Evolutionary conservation across 1,140 invertebrate species (phyloP).

Genomic region (Drosophila kurseongensis): DNA sequence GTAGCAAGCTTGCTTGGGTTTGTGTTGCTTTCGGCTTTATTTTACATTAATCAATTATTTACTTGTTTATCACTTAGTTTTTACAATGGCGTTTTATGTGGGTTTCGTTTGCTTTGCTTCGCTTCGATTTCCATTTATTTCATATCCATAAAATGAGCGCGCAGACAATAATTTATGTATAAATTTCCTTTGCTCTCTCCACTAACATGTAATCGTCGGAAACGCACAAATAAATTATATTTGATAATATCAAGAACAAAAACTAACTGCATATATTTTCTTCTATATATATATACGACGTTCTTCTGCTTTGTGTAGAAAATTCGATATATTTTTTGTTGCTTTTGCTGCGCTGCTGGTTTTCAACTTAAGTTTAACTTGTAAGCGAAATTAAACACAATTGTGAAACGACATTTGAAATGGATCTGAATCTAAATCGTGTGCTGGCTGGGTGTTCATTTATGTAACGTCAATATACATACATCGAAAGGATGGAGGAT

Average conservation of each 20-base stretch:
- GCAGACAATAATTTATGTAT: constrained; percentile 55
- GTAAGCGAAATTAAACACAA: constrained; percentile 65
- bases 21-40: constrained; percentile 69
- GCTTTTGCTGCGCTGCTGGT: constrained; percentile 34
- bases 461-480: constrained; percentile 51
- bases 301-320: constrained; percentile 21
- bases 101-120: constrained; percentile 44
- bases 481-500: constrained; percentile 40
- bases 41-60: constrained; percentile 75
- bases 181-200: constrained; percentile 21
- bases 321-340: constrained; percentile 33
- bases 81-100: constrained; percentile 82
- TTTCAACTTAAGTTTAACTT: constrained; percentile 75
- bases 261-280: constrained; percentile 65
- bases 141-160: constrained; percentile 63
- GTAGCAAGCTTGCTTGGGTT: constrained; percentile 54
- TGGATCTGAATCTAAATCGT: constrained; percentile 21
- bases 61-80: constrained; percentile 81
- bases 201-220: constrained; percentile 40
- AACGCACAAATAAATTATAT: constrained; percentile 70
- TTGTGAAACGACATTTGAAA: constrained; percentile 65
- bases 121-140: constrained; percentile 15
- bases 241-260: constrained; percentile 57
- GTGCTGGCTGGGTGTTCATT: constrained; percentile 15
- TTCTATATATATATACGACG: constrained; percentile 33